Conservation (phyloP, 2,797 vertebrate species). For the Acomys russatus region DNA sequence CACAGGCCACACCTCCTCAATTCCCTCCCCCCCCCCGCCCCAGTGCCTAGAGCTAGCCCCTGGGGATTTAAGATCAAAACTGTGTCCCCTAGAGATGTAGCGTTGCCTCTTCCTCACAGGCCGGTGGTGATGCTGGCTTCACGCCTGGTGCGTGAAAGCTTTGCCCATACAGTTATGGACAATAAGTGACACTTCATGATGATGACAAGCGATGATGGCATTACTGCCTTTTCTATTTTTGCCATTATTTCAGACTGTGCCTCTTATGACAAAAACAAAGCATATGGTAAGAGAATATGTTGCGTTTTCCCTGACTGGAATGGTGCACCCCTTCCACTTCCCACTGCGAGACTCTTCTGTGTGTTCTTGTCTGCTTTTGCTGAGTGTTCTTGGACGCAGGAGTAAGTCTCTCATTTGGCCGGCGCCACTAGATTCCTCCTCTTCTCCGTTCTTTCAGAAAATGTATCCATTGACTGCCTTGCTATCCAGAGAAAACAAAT, state of each 20-base stretch:
- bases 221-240: background rate
- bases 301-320: background rate
- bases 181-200: background rate
- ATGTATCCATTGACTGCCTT: background rate
- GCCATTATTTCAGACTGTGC: background rate
- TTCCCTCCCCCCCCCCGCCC: background rate
- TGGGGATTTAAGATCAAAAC: background rate
- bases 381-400: background rate
- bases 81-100: background rate
- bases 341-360: background rate
- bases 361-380: background rate
- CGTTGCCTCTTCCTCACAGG: background rate
- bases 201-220: background rate
- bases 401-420: background rate
- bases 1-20: background rate
- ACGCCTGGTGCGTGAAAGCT: background rate
- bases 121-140: background rate
- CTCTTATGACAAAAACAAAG: background rate
- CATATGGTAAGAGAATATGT: background rate
- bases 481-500: background rate
- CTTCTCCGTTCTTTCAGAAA: background rate
- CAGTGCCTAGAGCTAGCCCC: background rate
- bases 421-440: no score
- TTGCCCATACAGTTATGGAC: background rate
- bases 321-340: background rate